Percentiles rank a stretch among this genome's conserved stretches.
Evolutionary conservation across 1,140 invertebrate genomes (phyloP).

Genomic region (Pachypeltis micranthus): DNA sequence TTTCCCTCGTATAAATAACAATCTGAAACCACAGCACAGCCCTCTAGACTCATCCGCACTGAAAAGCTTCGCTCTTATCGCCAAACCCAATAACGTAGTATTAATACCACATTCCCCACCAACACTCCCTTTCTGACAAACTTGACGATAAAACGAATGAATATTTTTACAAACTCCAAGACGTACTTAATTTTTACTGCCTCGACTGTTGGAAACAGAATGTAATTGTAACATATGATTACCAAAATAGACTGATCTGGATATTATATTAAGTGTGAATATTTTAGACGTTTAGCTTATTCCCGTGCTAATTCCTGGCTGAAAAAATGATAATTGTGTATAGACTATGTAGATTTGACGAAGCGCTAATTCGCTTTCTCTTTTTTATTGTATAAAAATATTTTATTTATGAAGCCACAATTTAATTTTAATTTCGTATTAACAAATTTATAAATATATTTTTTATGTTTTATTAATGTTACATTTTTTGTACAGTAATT

Average conservation of each 20-base stretch:
- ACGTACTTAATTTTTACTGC: not conserved
- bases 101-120: too few relatives aligned
- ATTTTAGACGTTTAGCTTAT: constrained; percentile 5
- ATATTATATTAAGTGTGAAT: constrained; percentile 18
- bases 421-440: constrained; percentile 4
- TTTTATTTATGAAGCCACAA: not conserved
- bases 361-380: constrained; percentile 6
- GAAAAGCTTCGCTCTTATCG: too few relatives aligned
- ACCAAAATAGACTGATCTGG: constrained; percentile 23
- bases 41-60: too few relatives aligned
- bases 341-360: constrained; percentile 11
- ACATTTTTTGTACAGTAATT: constrained; percentile 19
- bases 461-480: constrained; percentile 1
- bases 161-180: too few relatives aligned
- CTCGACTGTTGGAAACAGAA: constrained; percentile 5
- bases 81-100: too few relatives aligned
- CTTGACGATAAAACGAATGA: too few relatives aligned
- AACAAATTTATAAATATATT: not conserved
- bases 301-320: not conserved
- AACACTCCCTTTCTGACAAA: too few relatives aligned
- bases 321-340: constrained; percentile 5
- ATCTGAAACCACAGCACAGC: too few relatives aligned
- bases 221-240: constrained; percentile 18
- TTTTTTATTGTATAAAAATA: constrained; percentile 15
- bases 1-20: too few relatives aligned